Conservation (phyloP, 2,113 vertebrate species). For the Cyprinodon variegatus region DNA sequence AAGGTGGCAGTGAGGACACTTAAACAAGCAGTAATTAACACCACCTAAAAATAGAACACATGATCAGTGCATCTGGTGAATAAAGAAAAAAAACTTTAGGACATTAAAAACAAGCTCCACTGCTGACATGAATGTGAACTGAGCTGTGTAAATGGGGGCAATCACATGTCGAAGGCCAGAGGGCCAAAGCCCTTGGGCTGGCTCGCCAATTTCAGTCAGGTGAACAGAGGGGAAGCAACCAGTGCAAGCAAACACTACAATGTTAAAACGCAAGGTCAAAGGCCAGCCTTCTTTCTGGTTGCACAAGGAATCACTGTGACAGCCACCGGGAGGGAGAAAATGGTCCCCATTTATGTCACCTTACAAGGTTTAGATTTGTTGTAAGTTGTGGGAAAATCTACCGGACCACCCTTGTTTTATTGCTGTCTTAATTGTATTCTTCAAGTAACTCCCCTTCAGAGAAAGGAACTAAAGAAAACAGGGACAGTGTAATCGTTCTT, state of each 20-base stretch:
- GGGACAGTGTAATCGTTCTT: too few relatives aligned
- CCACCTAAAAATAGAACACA: conserved; percentile 72
- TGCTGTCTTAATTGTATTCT: too few relatives aligned
- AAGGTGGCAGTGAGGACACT: conserved; percentile 69
- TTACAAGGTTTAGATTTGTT: conserved; percentile 8
- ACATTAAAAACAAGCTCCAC: conserved; percentile 22
- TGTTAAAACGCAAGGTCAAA: conserved; percentile 75
- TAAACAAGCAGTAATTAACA: conserved; percentile 73
- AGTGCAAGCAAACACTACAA: conserved; percentile 47
- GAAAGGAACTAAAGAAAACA: too few relatives aligned
- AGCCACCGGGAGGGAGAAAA: conserved; percentile 31
- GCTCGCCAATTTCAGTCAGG: conserved; percentile 37
- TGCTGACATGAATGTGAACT: conserved; percentile 37
- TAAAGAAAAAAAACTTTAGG: conserved; percentile 31
- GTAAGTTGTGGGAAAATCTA: background rate
- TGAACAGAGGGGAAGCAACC: conserved; percentile 44
- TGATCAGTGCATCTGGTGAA: conserved; percentile 43
- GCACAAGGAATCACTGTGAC: conserved; percentile 63
- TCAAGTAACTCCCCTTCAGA: too few relatives aligned
- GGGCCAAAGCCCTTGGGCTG: conserved; percentile 33
- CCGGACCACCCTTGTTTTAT: too few relatives aligned
- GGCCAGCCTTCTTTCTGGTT: conserved; percentile 69
- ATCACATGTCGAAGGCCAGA: conserved; percentile 26
- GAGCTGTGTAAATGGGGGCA: conserved; percentile 15
- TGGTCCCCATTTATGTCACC: conserved; percentile 23